Evolutionary conservation across 2,888 invertebrate species (phyloP), one percentile per base, ranked within the genome.

Genomic region (Amblyjoppa fuscipennis): DNA sequence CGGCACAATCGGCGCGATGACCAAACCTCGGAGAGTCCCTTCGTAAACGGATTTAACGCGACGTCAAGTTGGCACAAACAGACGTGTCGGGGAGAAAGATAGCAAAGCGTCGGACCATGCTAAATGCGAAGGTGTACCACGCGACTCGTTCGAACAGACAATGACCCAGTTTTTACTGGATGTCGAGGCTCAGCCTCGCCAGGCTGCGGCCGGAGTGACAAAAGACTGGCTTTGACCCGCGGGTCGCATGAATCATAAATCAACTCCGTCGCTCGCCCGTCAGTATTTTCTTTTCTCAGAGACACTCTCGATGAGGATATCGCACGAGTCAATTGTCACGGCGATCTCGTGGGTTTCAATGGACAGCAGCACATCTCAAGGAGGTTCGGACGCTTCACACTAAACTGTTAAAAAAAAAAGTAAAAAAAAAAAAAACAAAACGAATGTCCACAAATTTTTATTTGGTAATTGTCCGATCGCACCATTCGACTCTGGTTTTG

Each of bases 61-160:
- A 81, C 61, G 77, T 78, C 74, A 70, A 78, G 68, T 84, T 74
- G 64, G 70, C 53, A 81, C 69, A 81, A 81, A 74, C 73, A 77
- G 66, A 61, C 80, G 66, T 56, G 45, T 31, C 71, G 64, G 49
- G 56, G n/a, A 34, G 59, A 61, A n/a, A 41, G 59, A 61, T 28
- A 41, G 53, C 45, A 11, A 59, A 56, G 59, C 53, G 59, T 25
- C 41, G 64, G 45, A 45, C 20, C n/a, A 61, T 20, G 45, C 56
- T 77, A 64, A 69, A 77, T 69, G 73, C 25, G 51, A 49, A 51
- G 20, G 75, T 70, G 69, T 79, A 59, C 16, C 25, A 61, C 69
- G 41, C 49, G 51, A 69, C 31, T 64, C 77, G 64, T 56, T 49
- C 38, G 16, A 70, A 64, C 51, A 53, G 9, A 38, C 16, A 31